These are phyloP conservation scores for Sylvia atricapilla DNA, from an alignment of 2,113 vertebrate species.

Conservation along the genomic window DNA sequence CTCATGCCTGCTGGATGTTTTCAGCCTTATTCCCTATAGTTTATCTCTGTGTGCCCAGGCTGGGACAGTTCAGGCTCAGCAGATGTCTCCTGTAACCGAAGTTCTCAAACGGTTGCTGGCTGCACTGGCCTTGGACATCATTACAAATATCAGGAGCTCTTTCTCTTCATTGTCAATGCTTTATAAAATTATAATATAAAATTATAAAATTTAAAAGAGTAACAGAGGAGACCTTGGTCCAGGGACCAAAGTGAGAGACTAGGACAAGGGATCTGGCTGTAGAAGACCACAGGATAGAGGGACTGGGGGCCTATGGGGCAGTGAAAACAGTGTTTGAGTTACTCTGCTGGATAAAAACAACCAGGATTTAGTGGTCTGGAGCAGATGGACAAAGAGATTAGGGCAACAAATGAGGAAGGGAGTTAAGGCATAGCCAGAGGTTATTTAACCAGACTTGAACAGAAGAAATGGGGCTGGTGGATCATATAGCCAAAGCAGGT, in stretches of 20 bases:
- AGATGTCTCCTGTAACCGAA: background rate
- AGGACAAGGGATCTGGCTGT: background rate
- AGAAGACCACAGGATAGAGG: background rate
- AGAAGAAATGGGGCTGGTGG: background rate
- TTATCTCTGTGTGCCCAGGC: constrained; percentile 5
- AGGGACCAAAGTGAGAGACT: background rate
- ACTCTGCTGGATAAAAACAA: background rate
- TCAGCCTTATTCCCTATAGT: background rate
- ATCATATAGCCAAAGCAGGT: background rate
- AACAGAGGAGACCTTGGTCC: background rate
- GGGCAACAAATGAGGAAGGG: background rate
- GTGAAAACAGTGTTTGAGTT: background rate
- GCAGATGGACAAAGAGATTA: background rate
- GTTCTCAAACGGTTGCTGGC: background rate
- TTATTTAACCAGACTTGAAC: background rate
- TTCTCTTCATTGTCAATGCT: background rate
- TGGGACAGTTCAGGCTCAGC: background rate
- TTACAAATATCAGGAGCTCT: background rate
- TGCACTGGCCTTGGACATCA: background rate
- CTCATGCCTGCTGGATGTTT: background rate
- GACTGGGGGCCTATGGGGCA: background rate
- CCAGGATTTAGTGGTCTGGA: background rate
- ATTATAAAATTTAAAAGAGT: background rate
- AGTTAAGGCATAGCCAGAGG: background rate
- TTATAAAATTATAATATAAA: background rate